Evolutionary conservation across 23 tunicate genomes (phyloP).

Genomic region (Oikopleura dioica): DNA sequence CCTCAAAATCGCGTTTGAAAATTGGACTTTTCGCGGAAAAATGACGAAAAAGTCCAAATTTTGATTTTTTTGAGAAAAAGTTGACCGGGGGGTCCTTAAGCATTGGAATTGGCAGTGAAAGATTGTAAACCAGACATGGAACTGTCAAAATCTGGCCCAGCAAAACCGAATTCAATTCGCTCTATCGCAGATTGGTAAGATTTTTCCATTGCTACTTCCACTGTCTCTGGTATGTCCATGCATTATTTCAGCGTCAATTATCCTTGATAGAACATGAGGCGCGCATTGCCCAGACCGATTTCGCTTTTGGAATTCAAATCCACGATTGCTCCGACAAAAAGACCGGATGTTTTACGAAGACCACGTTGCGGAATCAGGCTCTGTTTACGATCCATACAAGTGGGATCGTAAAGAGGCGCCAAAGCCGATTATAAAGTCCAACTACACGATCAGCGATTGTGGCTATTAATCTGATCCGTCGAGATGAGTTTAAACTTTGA

Average conservation of each 20-base stretch:
- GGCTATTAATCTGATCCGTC: no score
- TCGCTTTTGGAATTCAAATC: constrained; percentile 8
- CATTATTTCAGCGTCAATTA: no score
- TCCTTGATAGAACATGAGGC: constrained; percentile 13
- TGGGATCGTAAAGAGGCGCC: constrained; percentile 5
- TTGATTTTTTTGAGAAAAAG: no score
- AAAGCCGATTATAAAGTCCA: no score
- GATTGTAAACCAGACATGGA: constrained; percentile 4
- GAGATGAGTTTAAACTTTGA: no score
- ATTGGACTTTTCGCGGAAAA: no score
- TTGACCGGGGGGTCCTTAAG: no score
- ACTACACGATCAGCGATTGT: no score
- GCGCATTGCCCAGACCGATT: constrained; percentile 10
- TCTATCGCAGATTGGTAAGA: not conserved
- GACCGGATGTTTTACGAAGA: constrained; percentile 7
- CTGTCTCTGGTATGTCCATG: no score
- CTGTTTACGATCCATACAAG: not conserved
- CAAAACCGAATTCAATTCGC: not conserved
- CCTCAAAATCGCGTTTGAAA: no score
- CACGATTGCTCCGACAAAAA: constrained; percentile 11
- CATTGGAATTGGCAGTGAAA: constrained; percentile 3
- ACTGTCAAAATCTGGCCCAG: not conserved
- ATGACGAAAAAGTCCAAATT: no score
- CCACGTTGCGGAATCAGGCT: constrained; percentile 1
- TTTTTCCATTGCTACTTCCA: not conserved